Base-by-base conservation (phyloP, 2,888 invertebrate species). In the Aplocera efformata region DNA sequence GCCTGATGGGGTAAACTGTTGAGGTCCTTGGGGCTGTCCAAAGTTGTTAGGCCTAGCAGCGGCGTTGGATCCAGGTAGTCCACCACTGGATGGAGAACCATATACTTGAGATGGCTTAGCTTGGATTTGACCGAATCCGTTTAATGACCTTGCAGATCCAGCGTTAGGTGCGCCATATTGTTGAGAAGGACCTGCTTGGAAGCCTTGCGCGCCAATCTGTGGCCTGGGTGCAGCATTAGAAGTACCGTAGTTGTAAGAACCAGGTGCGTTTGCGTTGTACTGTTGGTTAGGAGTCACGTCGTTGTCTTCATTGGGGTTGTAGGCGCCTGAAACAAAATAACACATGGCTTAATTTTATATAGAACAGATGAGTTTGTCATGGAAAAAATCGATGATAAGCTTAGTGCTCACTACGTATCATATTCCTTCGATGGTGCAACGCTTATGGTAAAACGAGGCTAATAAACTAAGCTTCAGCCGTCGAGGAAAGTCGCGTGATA, bases 261-360 rank as follows among this genome's bases (percentile, higher is more conserved):
- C 46, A 3, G 52, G 50, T 9, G 52, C 48, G 13, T 54, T 48
- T 31, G 9, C 35, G 34, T 49, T 63, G 56, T 70, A 69, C 40
- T 66, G 59, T 31, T 66, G 68, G 10, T 60, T 41, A 6, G 53
- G 34, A 1, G 30, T 38, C 11, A 39, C 63, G 1, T 62, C 53
- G 35, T 70, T 67, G 38, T 82, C 72, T 63, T 84, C 83, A 17
- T 79, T 72, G 0, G 85, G 83, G 27, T 76, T 68, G 64, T 88
- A 88, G 9, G 88, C 84, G 44, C 88, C 88, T 88, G 59, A 2
- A 73, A 72, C 38, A 13, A 42, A 6, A 1, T n/a, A 7, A 17
- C 3, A 8, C 22, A n/a, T 22, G n/a, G 22, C n/a, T 7, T 6
- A 7, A 22, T 22, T 22, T 3, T 13, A 25, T 23, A 7, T 13